These are phyloP conservation scores for Lepus townsendii DNA, from an alignment of 2,797 vertebrate species.

Conservation along the genomic window DNA sequence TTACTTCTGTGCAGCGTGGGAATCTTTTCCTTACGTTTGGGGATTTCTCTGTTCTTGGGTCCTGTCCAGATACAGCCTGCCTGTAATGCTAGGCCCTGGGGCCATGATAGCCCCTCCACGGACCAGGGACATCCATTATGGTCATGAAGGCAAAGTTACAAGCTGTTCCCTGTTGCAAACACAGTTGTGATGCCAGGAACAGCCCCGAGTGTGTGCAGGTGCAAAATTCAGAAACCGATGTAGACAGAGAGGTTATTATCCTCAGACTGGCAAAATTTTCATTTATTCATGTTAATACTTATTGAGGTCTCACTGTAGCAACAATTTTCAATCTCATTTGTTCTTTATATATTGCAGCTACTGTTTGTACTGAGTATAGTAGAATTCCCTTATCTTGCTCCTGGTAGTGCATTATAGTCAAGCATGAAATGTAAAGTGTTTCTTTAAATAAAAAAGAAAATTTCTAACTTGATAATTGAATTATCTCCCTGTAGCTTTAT, in stretches of 20 bases:
- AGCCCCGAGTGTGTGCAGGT: not conserved
- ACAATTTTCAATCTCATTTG: too few species aligned
- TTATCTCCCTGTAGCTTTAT: constrained; percentile 95
- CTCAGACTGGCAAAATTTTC: not conserved
- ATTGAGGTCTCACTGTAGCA: not conserved
- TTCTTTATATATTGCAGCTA: constrained; percentile 92
- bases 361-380: constrained; percentile 95
- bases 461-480: constrained; percentile 92
- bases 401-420: constrained; percentile 96
- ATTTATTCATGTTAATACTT: not conserved
- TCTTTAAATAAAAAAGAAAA: constrained; percentile 95
- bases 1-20: not conserved
- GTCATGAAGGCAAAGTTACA: not conserved
- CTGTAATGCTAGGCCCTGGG: not conserved
- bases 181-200: not conserved
- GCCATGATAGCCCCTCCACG: too few species aligned
- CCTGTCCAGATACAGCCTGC: not conserved
- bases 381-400: constrained; percentile 93
- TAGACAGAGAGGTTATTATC: not conserved
- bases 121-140: not conserved
- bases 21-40: not conserved
- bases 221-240: not conserved
- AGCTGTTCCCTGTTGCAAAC: not conserved
- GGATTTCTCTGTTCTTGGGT: not conserved
- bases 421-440: constrained; percentile 98